A percentile compares a stretch with the other conserved stretches of the same genome.
Evolutionary conservation across 2,888 invertebrate species (phyloP).

Genomic region (Agonopterix subpropinquella): DNA sequence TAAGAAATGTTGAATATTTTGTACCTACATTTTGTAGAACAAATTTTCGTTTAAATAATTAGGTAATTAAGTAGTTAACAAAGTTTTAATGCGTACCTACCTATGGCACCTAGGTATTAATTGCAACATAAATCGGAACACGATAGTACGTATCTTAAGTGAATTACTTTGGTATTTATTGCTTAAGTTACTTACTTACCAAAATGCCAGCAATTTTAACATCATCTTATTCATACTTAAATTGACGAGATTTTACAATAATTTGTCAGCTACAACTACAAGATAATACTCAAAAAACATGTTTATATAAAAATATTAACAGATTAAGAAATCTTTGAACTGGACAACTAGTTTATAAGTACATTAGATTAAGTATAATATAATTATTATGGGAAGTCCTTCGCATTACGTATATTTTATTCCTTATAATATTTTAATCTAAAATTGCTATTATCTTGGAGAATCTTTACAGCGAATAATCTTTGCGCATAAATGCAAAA

Average conservation of each 20-base stretch:
- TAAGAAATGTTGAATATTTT: too few relatives aligned
- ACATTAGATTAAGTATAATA: too few relatives aligned
- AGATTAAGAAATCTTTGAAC: too few relatives aligned
- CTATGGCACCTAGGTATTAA: too few relatives aligned
- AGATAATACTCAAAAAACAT: conserved; percentile 6
- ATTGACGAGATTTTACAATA: conserved; percentile 1
- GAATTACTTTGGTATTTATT: background rate
- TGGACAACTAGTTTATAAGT: too few relatives aligned
- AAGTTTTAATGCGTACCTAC: too few relatives aligned
- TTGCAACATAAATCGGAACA: too few relatives aligned
- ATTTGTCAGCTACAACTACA: background rate
- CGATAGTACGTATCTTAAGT: too few relatives aligned
- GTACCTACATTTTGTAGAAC: too few relatives aligned
- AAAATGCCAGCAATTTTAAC: background rate
- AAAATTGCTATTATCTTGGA: background rate
- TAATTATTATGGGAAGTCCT: background rate
- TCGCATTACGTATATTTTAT: conserved; percentile 1
- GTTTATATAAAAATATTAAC: conserved; percentile 3
- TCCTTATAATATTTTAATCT: background rate
- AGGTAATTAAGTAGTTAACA: too few relatives aligned
- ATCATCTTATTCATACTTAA: background rate
- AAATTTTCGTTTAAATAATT: too few relatives aligned
- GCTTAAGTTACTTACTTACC: background rate
- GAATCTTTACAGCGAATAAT: background rate
- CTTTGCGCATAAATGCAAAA: too few relatives aligned